These are phyloP conservation scores for Promerops cafer DNA, from an alignment of 2,113 vertebrate species.

Conservation along the genomic window DNA sequence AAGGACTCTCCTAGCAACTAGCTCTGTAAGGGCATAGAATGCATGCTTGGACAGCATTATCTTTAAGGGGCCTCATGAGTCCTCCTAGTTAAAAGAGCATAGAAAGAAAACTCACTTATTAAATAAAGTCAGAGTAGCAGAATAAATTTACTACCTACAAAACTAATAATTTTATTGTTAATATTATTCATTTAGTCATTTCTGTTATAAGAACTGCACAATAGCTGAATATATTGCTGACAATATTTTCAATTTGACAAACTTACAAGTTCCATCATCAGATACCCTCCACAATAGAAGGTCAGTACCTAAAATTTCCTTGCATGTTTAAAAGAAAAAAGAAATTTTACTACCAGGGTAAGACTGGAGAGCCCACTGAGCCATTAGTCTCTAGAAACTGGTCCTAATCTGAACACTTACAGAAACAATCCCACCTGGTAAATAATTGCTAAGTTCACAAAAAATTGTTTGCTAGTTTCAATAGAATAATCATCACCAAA, in stretches of 20 bases:
- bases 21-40: not conserved
- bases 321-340: not conserved
- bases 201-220: not conserved
- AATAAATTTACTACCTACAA: not conserved
- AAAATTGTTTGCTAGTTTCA: not conserved
- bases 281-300: not conserved
- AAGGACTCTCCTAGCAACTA: not conserved
- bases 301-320: not conserved
- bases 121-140: not conserved
- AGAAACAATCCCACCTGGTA: not conserved
- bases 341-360: not conserved
- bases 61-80: not conserved
- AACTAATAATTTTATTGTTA: not conserved
- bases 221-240: not conserved
- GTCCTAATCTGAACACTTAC: not conserved
- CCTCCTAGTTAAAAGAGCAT: not conserved
- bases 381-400: not conserved
- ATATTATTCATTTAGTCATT: not conserved
- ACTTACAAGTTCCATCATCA: not conserved
- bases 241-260: not conserved
- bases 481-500: not conserved
- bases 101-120: not conserved
- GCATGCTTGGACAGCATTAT: not conserved
- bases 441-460: rapidly evolving
- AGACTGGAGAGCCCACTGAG: not conserved